Evolutionary conservation across 2,888 invertebrate species (phyloP).

Genomic region (Diarsia rubi): DNA sequence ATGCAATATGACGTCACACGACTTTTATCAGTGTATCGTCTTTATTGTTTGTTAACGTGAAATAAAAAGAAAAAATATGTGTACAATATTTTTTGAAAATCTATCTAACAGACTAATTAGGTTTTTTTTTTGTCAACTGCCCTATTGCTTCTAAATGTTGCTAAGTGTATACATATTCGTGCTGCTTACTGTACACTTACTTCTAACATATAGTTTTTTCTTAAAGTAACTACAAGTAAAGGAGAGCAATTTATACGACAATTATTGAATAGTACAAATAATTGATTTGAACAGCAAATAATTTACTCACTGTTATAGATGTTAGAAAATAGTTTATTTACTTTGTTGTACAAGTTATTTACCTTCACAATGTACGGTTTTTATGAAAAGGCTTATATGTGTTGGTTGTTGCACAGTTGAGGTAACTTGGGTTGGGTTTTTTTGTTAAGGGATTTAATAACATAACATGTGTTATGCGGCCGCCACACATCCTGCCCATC

Average conservation of each 20-base stretch:
- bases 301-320: slow-evolving; percentile 51
- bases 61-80: no score
- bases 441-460: slow-evolving; percentile 9
- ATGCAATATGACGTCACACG: no score
- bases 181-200: slow-evolving; percentile 3
- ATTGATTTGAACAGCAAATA: slow-evolving; percentile 70
- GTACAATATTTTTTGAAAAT: no score
- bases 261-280: slow-evolving; percentile 71
- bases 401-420: slow-evolving; percentile 34
- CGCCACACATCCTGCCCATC: no score
- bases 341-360: slow-evolving; percentile 59
- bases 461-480: no score
- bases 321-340: slow-evolving; percentile 59
- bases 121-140: no score
- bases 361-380: slow-evolving; percentile 56
- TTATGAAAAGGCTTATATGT: slow-evolving; percentile 39
- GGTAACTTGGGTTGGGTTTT: slow-evolving; percentile 6
- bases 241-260: slow-evolving; percentile 68
- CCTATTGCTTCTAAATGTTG: no score
- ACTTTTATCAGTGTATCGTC: no score
- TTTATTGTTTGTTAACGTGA: no score
- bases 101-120: no score
- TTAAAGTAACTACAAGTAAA: slow-evolving; percentile 51
- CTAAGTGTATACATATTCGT: no score
- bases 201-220: slow-evolving; percentile 49